Conservation (phyloP, 2,888 invertebrate species). For the Coleophora flavipennella region DNA sequence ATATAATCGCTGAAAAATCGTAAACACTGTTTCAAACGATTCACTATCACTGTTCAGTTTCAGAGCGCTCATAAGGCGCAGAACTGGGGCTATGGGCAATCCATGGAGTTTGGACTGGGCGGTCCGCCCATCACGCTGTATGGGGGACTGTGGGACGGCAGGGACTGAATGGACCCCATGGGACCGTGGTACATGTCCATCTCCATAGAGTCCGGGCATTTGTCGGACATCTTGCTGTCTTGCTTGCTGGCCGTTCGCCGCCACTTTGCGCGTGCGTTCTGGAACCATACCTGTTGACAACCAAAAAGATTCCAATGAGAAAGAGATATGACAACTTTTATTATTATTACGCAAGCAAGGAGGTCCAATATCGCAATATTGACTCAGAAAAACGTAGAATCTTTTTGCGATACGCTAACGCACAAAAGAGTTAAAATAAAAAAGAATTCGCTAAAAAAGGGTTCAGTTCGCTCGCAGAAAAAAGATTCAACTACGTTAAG, state of each 20-base stretch:
- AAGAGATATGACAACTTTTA: too few relatives aligned
- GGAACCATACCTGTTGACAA: slow-evolving; percentile 92
- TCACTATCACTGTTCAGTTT: slow-evolving; percentile 24
- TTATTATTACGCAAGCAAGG: slow-evolving; percentile 26
- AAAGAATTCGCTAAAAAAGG: slow-evolving; percentile 16
- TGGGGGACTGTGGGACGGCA: slow-evolving; percentile 80
- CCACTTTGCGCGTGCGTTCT: slow-evolving; percentile 95
- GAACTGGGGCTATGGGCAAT: slow-evolving; percentile 77
- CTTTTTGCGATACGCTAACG: slow-evolving; percentile 21
- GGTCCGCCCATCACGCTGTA: slow-evolving; percentile 78
- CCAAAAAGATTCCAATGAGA: slow-evolving; percentile 5
- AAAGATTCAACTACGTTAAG: too few relatives aligned
- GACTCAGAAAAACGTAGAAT: slow-evolving; percentile 22
- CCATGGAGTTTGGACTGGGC: slow-evolving; percentile 81
- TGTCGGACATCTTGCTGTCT: slow-evolving; percentile 81
- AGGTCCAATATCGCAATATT: slow-evolving; percentile 13
- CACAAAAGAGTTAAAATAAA: slow-evolving; percentile 19
- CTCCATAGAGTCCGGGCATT: slow-evolving; percentile 77
- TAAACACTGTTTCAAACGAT: background rate
- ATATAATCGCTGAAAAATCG: too few relatives aligned
- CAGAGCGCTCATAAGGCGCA: slow-evolving; percentile 56
- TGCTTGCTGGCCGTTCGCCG: slow-evolving; percentile 89
- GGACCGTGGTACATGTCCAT: slow-evolving; percentile 77
- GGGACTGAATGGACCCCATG: slow-evolving; percentile 76
- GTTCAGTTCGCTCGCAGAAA: slow-evolving; percentile 10